phyloP scores from a whole-genome alignment of 2,888 invertebrate genomes.

The Punctoribates punctum region DNA sequence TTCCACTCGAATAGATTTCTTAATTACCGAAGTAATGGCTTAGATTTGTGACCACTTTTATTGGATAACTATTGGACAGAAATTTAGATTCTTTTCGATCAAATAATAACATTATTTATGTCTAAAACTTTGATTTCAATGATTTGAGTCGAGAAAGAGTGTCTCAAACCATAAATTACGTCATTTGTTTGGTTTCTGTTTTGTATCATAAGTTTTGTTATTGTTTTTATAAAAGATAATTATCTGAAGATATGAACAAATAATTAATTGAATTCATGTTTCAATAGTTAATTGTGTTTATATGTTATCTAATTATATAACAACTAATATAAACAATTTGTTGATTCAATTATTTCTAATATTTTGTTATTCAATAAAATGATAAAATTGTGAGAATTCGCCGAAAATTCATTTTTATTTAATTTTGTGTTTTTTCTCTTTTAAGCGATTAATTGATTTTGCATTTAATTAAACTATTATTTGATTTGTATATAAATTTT shows the following conservation, averaged over 20 bases:
- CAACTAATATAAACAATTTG: not conserved
- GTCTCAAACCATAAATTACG: too few relatives aligned
- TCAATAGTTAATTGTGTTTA: not conserved
- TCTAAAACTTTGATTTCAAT: too few relatives aligned
- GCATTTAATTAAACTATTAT: not conserved
- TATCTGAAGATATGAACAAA: not conserved
- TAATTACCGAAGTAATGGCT: too few relatives aligned
- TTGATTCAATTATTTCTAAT: not conserved
- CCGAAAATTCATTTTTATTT: not conserved
- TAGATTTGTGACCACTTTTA: too few relatives aligned
- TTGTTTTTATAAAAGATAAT: not conserved
- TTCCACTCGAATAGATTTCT: too few relatives aligned
- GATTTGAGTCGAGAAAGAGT: too few relatives aligned
- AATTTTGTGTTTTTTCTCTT: not conserved
- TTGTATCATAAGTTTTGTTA: too few relatives aligned
- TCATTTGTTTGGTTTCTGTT: too few relatives aligned
- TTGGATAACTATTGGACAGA: too few relatives aligned
- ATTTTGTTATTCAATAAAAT: not conserved
- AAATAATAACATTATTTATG: too few relatives aligned
- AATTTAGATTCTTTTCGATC: too few relatives aligned
- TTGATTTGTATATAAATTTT: not conserved
- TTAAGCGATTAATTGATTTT: not conserved
- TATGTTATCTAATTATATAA: not conserved
- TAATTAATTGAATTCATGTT: not conserved
- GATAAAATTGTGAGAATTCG: not conserved